Base-by-base conservation (phyloP, 2,797 vertebrate genomes). In the Lagocephalus sceleratus region DNA sequence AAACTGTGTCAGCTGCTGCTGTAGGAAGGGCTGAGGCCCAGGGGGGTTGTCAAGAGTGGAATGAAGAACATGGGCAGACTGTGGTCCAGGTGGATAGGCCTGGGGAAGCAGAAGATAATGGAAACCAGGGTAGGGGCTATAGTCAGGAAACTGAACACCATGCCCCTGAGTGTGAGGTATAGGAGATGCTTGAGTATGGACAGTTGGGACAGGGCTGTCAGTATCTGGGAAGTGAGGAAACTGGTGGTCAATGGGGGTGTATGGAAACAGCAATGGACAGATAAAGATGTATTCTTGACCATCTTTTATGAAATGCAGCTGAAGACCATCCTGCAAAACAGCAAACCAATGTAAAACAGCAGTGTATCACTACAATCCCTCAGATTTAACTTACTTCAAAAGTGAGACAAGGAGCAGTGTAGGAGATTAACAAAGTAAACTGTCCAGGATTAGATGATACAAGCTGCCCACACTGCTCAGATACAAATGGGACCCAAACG, bases 401-500 rank as follows among this genome's bases (percentile, higher is more conserved):
- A 4, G 51, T 77, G 42, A 90, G 41, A 63, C 88, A 90, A 16
- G 66, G 59, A 23, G 71, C 78, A 16, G 19, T 47, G 54, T 66
- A 66, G 10, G 68, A 54, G 46, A 84, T 69, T 47, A 87, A 84
- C 54, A 84, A 81, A 3, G 66, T 47, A 0, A 73, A 29, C 8
- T 82, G 25, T n/a, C 75, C 76, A 38, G 76, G 57, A 2, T 54
- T 39, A 2, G 79, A 80, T 8, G 60, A 23, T 1, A 80, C 9
- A 16, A 16, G 68, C 63, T 72, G 59, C 0, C 85, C 88, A 71
- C 90, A 92, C 0, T 71, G 57, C 1, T 61, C 68, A n/a, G 88
- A 89, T 5, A 89, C 60, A 62, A 91, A 84, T 0, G 84, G 83
- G 59, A 54, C 25, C 79, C 71, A 76, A 3, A 23, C 35, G 42